Evolutionary conservation across 2,888 invertebrate species (phyloP).

Genomic region (Linnaemya vulpina): DNA sequence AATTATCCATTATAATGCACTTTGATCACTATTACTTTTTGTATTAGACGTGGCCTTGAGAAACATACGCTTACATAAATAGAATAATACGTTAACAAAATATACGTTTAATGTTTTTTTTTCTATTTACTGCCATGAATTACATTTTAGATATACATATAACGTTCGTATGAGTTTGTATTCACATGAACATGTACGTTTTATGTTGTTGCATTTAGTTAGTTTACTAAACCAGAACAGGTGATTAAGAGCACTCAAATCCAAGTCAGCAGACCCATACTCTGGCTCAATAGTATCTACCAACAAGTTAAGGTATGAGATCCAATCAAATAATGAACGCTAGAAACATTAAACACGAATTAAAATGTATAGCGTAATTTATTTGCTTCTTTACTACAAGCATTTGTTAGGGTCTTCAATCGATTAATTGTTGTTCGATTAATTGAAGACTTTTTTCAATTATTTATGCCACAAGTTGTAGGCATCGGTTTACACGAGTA

Average conservation of each 20-base stretch:
- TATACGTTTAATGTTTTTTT: not conserved
- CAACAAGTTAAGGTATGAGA: slow-evolving; percentile 20
- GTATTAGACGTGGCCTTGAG: slow-evolving; percentile 56
- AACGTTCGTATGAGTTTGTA: not conserved
- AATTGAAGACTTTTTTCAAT: no score
- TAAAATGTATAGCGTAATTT: slow-evolving; percentile 1
- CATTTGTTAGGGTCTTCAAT: no score
- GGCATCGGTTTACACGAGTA: no score
- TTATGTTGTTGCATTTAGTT: slow-evolving; percentile 28
- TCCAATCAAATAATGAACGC: slow-evolving; percentile 43
- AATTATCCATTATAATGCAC: slow-evolving; percentile 28
- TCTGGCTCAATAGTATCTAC: slow-evolving; percentile 5
- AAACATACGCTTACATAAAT: not conserved
- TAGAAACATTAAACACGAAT: slow-evolving; percentile 36
- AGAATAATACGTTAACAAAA: not conserved
- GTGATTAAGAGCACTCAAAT: slow-evolving; percentile 64
- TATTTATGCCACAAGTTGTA: no score
- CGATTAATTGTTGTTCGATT: no score
- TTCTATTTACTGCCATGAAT: not conserved
- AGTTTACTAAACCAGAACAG: slow-evolving; percentile 62
- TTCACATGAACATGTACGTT: not conserved
- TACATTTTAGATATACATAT: not conserved
- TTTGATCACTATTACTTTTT: slow-evolving; percentile 57
- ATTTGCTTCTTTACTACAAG: no score
- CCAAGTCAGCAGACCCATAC: slow-evolving; percentile 16